Conservation (phyloP, 2,888 invertebrate genomes). For the Cryptocheilus praepositus region DNA sequence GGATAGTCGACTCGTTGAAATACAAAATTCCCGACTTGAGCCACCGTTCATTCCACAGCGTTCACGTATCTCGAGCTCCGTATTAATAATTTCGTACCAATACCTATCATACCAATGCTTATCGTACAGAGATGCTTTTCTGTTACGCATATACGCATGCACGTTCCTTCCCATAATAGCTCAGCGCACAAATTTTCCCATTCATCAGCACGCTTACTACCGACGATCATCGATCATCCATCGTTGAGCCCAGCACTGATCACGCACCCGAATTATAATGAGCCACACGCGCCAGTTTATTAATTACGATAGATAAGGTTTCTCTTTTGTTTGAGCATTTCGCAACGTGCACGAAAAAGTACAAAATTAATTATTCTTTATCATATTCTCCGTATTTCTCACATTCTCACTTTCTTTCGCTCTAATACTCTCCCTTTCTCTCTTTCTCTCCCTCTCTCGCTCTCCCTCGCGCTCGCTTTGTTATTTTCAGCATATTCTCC, state of each 20-base stretch:
- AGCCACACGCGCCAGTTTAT: slow-evolving; percentile 46
- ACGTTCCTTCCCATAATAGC: background rate
- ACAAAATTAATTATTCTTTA: slow-evolving; percentile 72
- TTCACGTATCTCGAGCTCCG: slow-evolving; percentile 16
- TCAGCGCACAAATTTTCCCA: slow-evolving; percentile 4
- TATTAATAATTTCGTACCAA: slow-evolving; percentile 1
- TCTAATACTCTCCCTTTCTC: slow-evolving; percentile 18
- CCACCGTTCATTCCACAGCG: slow-evolving; percentile 4
- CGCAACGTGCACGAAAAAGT: slow-evolving; percentile 72
- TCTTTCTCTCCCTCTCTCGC: slow-evolving; percentile 17
- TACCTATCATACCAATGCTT: too few species aligned
- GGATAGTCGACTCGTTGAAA: background rate
- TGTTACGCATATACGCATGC: background rate
- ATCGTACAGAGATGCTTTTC: background rate
- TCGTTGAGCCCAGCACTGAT: slow-evolving; percentile 44
- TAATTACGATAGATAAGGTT: slow-evolving; percentile 66
- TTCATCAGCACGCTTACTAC: slow-evolving; percentile 42
- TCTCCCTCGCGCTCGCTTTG: slow-evolving; percentile 11
- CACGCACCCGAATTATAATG: slow-evolving; percentile 39
- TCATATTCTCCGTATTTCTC: slow-evolving; percentile 49
- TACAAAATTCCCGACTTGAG: slow-evolving; percentile 2
- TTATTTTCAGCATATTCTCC: background rate
- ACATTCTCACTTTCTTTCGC: slow-evolving; percentile 43
- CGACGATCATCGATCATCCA: slow-evolving; percentile 41
- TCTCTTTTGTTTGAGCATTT: slow-evolving; percentile 70